Evolutionary conservation across 2,888 invertebrate species (phyloP).

Genomic region (Acanthosepion pharaonis): DNA sequence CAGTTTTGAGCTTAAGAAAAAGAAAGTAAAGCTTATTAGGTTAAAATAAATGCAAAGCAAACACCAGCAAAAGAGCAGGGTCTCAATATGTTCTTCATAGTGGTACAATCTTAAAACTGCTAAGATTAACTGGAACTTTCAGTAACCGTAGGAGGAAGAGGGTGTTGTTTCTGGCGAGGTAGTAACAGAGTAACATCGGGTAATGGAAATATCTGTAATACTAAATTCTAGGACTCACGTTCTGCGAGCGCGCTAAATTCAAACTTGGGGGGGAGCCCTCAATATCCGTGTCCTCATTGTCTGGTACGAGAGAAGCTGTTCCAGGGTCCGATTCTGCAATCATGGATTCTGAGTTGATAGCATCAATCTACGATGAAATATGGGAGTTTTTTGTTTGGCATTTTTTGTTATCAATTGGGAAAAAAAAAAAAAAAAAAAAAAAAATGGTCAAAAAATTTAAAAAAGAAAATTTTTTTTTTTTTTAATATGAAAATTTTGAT

Average conservation of each 20-base stretch:
- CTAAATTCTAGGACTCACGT: conserved; percentile 45
- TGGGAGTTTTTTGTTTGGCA: conserved; percentile 20
- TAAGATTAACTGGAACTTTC: neutral
- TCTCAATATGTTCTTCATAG: neutral
- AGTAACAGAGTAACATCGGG: neutral
- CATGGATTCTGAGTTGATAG: conserved; percentile 43
- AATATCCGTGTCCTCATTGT: conserved; percentile 44
- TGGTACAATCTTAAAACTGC: neutral
- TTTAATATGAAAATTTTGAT: neutral
- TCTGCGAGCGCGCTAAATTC: conserved; percentile 44
- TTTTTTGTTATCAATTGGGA: neutral
- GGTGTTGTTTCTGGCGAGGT: conserved; percentile 6
- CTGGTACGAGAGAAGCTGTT: conserved; percentile 20
- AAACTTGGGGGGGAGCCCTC: conserved; percentile 35
- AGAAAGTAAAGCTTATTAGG: neutral
- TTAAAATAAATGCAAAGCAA: conserved; percentile 2
- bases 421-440: neutral
- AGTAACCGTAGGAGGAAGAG: neutral
- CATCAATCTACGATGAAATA: conserved; percentile 44
- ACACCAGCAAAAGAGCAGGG: neutral
- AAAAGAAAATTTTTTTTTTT: neutral
- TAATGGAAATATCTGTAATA: conserved; percentile 15
- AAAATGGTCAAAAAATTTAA: neutral
- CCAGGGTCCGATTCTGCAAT: conserved; percentile 41
- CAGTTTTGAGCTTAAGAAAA: neutral